A percentile compares a stretch with the other conserved stretches of the same genome.
These are phyloP conservation scores for Endotricha flammealis DNA, from an alignment of 2,888 invertebrate species.

Conservation along the genomic window DNA sequence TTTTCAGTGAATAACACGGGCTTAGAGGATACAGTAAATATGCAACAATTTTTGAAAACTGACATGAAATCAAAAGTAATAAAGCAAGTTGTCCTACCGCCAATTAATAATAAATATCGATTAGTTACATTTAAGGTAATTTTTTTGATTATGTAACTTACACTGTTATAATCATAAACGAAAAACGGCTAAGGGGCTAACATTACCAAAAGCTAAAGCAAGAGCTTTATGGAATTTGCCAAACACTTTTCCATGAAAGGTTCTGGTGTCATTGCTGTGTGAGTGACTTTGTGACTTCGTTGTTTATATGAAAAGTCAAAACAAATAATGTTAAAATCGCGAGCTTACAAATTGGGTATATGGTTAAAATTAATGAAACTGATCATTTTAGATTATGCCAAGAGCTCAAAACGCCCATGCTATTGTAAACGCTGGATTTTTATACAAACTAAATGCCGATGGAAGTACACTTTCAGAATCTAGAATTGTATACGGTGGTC, in stretches of 20 bases:
- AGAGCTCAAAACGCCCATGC: constrained; percentile 85
- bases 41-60: constrained; percentile 52
- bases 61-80: constrained; percentile 69
- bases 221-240: no score
- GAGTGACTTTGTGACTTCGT: no score
- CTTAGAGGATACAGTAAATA: constrained; percentile 32
- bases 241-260: no score
- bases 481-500: constrained; percentile 40
- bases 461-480: constrained; percentile 4
- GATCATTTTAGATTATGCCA: constrained; percentile 79
- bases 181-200: no score
- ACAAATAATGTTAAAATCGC: no score
- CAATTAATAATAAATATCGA: constrained; percentile 57
- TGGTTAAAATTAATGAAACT: not conserved
- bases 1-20: constrained; percentile 12
- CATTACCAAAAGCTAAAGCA: no score
- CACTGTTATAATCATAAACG: no score
- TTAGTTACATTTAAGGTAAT: constrained; percentile 80
- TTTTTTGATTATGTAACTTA: no score
- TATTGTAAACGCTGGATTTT: constrained; percentile 85
- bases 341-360: no score
- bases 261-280: no score
- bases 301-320: no score
- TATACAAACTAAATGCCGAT: constrained; percentile 57
- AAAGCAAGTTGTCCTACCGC: constrained; percentile 75